Percentiles rank a stretch among this genome's conserved stretches.
Conservation (phyloP, 2,113 vertebrate species). For the Girardinichthys multiradiatus region DNA sequence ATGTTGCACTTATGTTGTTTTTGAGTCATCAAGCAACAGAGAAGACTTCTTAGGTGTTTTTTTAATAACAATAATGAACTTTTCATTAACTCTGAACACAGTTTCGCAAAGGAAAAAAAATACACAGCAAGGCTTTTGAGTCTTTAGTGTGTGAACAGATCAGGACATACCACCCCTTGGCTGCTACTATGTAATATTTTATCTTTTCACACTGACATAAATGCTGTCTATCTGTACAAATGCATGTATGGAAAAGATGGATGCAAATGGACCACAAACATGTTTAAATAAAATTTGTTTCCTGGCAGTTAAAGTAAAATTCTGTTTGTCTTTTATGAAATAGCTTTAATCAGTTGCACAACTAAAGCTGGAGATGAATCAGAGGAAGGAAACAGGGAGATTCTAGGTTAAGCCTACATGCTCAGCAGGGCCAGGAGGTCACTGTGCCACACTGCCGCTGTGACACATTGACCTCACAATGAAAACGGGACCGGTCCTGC, state of each 20-base stretch:
- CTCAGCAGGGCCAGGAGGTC: not conserved
- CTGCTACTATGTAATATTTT: constrained; percentile 2
- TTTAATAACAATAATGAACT: not conserved
- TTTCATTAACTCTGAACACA: constrained; percentile 23
- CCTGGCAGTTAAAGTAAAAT: accelerated
- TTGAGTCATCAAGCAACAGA: not conserved
- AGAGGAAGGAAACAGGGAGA: not conserved
- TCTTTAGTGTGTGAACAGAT: not conserved
- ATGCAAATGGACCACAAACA: not conserved
- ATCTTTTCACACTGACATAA: constrained; percentile 6
- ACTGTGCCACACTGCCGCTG: constrained; percentile 12
- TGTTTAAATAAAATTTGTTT: not conserved
- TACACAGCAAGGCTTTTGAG: constrained; percentile 12
- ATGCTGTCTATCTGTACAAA: not conserved
- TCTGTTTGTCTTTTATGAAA: not conserved
- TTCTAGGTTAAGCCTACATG: not conserved
- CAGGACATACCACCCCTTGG: constrained; percentile 12
- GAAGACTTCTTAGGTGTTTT: not conserved
- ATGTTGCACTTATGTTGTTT: not conserved
- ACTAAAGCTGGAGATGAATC: not conserved
- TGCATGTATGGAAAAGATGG: not conserved
- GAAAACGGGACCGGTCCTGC: not conserved
- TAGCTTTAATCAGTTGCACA: not conserved
- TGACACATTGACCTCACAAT: constrained; percentile 30
- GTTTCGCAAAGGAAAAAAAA: constrained; percentile 14